These are phyloP conservation scores for Canis aureus DNA, from an alignment of 2,113 vertebrate genomes.

Conservation along the genomic window DNA sequence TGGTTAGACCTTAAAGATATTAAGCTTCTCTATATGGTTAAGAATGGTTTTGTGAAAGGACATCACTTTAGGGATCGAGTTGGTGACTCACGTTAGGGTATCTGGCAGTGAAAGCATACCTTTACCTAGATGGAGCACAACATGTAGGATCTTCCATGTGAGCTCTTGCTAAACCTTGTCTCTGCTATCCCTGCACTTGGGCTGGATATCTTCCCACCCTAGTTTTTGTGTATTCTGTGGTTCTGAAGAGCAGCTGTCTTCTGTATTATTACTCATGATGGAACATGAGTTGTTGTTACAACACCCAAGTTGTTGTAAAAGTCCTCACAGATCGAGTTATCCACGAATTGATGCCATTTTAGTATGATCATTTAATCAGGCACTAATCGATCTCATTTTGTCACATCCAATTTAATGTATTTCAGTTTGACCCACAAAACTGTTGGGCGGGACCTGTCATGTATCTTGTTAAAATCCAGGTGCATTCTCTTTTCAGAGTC, in stretches of 20 bases:
- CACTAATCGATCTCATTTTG: not conserved
- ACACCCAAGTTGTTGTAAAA: not conserved
- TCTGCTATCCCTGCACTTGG: not conserved
- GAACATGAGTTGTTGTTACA: not conserved
- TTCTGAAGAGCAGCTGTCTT: not conserved
- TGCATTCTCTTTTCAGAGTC: not conserved
- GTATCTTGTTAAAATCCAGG: not conserved
- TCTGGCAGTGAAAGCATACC: not conserved
- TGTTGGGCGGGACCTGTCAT: not conserved
- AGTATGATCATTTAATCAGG: not conserved
- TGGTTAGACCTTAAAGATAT: not conserved
- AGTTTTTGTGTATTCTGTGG: not conserved
- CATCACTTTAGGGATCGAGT: not conserved
- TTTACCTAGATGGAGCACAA: rapidly evolving
- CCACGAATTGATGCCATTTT: not conserved
- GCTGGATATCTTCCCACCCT: not conserved
- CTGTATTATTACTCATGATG: not conserved
- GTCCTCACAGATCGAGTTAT: not conserved
- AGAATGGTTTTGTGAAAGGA: not conserved
- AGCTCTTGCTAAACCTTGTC: not conserved
- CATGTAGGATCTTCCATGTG: rapidly evolving
- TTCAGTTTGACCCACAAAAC: not conserved
- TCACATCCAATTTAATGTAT: too few species aligned
- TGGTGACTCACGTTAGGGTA: not conserved
- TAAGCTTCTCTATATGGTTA: not conserved